Conservation (phyloP, 2,797 vertebrate genomes). For the Pseudopleuronectes americanus region DNA sequence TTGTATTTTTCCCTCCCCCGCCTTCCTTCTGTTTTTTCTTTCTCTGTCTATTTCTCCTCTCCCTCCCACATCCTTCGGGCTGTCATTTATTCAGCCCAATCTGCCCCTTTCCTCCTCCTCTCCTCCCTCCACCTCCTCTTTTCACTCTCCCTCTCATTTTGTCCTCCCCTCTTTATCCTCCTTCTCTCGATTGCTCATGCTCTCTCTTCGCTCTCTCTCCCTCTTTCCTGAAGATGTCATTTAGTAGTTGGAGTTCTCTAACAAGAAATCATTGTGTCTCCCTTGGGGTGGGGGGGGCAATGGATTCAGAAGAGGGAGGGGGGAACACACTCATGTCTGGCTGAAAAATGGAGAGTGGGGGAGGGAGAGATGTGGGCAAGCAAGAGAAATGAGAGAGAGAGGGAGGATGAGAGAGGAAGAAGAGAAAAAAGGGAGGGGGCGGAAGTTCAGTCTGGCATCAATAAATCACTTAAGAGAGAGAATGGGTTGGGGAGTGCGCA, state of each 20-base stretch:
- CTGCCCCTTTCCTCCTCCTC: constrained; percentile 59
- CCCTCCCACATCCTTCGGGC: constrained; percentile 60
- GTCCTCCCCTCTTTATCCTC: constrained; percentile 41
- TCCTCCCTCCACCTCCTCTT: constrained; percentile 54
- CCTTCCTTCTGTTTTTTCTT: constrained; percentile 67
- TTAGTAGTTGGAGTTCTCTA: constrained; percentile 85
- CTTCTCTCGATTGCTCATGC: constrained; percentile 34
- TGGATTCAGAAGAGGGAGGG: constrained; percentile 62
- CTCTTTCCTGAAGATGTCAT: constrained; percentile 81
- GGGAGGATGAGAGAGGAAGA: constrained; percentile 45
- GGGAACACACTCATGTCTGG: constrained; percentile 39
- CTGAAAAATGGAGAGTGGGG: constrained; percentile 64
- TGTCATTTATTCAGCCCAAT: constrained; percentile 74
- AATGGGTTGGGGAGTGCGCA: constrained; percentile 46
- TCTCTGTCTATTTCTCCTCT: constrained; percentile 52
- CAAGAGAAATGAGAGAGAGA: constrained; percentile 42
- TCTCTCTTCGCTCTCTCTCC: constrained; percentile 46
- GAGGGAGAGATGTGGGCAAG: constrained; percentile 53
- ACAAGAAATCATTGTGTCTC: constrained; percentile 88
- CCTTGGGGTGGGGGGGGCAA: constrained; percentile 69
- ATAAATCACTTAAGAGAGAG: constrained; percentile 82
- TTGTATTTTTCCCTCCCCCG: constrained; percentile 51
- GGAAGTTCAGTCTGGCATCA: constrained; percentile 76
- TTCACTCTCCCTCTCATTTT: constrained; percentile 65
- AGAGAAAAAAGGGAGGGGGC: constrained; percentile 61